A percentile compares a stretch with the other conserved stretches of the same genome.
Conservation (phyloP, 2,888 invertebrate genomes). For the Andrena camellia region DNA sequence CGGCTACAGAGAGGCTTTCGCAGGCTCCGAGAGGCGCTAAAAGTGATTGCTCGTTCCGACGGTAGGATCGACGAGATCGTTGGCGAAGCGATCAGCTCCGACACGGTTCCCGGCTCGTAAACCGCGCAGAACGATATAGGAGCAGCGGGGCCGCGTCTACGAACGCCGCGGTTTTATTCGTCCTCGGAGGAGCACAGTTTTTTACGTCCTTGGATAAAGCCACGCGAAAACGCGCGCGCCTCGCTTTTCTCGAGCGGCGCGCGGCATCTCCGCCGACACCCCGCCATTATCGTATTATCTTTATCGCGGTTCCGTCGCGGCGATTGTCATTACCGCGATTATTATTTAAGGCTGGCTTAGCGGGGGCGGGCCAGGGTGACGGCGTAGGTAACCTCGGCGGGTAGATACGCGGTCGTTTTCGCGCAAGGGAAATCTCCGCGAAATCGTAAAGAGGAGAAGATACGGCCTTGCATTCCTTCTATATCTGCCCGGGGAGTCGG, state of each 20-base stretch:
- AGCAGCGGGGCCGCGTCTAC: neutral
- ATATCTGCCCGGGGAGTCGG: conserved; percentile 21
- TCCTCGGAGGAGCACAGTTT: conserved; percentile 5
- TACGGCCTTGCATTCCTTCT: conserved; percentile 44
- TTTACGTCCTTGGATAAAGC: conserved; percentile 20
- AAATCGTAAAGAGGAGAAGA: conserved; percentile 54
- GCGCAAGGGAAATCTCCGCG: conserved; percentile 35
- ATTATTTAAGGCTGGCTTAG: conserved; percentile 38
- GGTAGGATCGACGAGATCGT: conserved; percentile 7
- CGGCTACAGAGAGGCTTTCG: neutral
- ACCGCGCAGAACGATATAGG: conserved; percentile 2
- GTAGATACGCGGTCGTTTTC: conserved; percentile 38
- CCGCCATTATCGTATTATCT: conserved; percentile 38
- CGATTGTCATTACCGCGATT: conserved; percentile 47
- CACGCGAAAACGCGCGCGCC: conserved; percentile 11
- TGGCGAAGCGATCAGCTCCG: conserved; percentile 16
- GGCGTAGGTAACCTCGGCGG: neutral
- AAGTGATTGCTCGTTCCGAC: neutral
- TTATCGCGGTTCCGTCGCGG: conserved; percentile 22
- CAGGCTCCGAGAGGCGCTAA: neutral
- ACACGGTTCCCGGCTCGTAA: conserved; percentile 33
- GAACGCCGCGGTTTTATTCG: conserved; percentile 43
- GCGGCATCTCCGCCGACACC: conserved; percentile 4
- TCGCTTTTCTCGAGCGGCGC: conserved; percentile 16
- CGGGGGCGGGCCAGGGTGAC: conserved; percentile 14